phyloP scores from a whole-genome alignment of 1,140 invertebrate genomes.

The Calliopsis andreniformis region DNA sequence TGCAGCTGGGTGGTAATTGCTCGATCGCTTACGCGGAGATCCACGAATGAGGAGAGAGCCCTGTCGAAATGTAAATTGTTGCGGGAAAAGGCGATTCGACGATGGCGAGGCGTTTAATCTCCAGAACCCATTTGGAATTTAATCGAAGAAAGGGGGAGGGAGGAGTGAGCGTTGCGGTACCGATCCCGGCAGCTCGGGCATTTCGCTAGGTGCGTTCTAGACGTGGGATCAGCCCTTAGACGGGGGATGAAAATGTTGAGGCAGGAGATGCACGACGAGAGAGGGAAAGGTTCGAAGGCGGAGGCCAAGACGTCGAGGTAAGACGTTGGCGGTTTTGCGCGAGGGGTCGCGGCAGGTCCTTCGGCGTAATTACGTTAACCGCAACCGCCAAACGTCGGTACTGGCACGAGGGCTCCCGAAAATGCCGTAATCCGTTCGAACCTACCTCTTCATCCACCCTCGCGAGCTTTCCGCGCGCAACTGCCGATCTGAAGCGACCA shows the following conservation, averaged over 20 bases:
- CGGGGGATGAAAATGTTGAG: too few species aligned
- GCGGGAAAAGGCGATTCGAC: background rate
- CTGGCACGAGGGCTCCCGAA: constrained; percentile 62
- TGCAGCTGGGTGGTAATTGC: constrained; percentile 70
- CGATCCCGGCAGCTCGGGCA: constrained; percentile 69
- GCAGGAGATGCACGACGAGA: constrained; percentile 51
- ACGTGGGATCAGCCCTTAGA: background rate
- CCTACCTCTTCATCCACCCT: constrained; percentile 36
- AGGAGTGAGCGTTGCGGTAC: constrained; percentile 34
- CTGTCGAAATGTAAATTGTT: background rate
- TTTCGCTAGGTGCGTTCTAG: constrained; percentile 55
- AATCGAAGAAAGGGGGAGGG: constrained; percentile 14
- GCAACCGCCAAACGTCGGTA: constrained; percentile 76
- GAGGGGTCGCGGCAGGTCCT: constrained; percentile 73
- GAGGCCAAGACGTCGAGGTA: constrained; percentile 59
- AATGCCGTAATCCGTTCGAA: constrained; percentile 69
- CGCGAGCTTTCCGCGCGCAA: background rate
- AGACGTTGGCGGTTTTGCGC: constrained; percentile 78
- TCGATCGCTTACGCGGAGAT: constrained; percentile 58
- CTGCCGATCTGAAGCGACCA: background rate
- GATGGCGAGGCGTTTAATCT: constrained; percentile 9
- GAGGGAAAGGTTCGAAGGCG: constrained; percentile 34
- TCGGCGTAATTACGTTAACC: constrained; percentile 79
- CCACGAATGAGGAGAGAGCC: too few species aligned
- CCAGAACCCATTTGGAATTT: constrained; percentile 29